Evolutionary conservation across 2,888 invertebrate genomes (phyloP).

Genomic region (Eucera pruinosa): DNA sequence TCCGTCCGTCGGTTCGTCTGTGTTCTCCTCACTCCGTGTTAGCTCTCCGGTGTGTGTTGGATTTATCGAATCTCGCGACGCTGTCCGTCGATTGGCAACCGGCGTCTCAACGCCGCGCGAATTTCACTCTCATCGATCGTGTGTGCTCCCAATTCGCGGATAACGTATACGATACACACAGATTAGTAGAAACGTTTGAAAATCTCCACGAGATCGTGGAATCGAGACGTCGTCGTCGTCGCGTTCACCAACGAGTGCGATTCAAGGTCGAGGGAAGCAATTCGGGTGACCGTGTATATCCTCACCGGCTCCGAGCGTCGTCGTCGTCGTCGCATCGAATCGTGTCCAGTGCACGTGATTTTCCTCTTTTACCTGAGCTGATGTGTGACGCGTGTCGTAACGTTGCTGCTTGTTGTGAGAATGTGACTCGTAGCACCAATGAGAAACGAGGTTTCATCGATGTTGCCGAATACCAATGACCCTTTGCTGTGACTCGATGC

Average conservation of each 20-base stretch:
- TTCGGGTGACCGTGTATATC: not conserved
- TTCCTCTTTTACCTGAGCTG: constrained; percentile 21
- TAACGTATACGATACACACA: too few species aligned
- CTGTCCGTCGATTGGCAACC: constrained; percentile 16
- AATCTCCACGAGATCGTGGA: too few species aligned
- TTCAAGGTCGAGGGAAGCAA: constrained; percentile 3
- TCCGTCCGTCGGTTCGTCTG: constrained; percentile 47
- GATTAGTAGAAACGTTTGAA: too few species aligned
- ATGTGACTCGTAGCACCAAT: constrained; percentile 11
- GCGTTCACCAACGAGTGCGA: not conserved
- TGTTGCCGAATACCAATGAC: constrained; percentile 31
- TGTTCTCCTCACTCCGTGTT: constrained; percentile 4
- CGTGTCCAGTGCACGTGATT: constrained; percentile 34
- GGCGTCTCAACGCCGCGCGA: constrained; percentile 10
- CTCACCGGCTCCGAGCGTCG: not conserved
- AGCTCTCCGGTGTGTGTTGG: constrained; percentile 44
- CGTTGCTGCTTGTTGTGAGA: not conserved
- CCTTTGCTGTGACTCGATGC: constrained; percentile 3
- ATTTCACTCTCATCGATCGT: too few species aligned
- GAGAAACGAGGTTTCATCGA: not conserved
- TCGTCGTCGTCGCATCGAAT: too few species aligned
- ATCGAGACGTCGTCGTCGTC: not conserved
- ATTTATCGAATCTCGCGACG: constrained; percentile 69
- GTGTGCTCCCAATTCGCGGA: too few species aligned
- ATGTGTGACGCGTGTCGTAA: constrained; percentile 5